These are phyloP conservation scores for Actenoides hombroni DNA, from an alignment of 2,113 vertebrate species.

Conservation along the genomic window DNA sequence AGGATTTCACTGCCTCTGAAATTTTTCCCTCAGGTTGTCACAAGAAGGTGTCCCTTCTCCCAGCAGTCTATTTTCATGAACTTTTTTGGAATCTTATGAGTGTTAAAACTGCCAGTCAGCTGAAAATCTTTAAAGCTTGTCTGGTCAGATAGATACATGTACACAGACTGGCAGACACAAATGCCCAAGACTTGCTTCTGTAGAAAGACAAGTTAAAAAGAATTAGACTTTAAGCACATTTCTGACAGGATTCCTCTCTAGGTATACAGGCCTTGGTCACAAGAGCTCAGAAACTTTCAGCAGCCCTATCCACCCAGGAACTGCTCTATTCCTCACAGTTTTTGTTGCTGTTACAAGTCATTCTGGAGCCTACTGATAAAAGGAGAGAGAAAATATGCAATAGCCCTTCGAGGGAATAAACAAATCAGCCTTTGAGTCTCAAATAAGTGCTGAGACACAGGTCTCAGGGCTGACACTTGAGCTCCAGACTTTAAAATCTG, in stretches of 20 bases:
- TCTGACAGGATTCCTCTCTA: slow-evolving; percentile 20
- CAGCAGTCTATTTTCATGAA: not conserved
- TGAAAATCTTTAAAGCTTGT: slow-evolving; percentile 4
- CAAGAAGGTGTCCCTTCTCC: not conserved
- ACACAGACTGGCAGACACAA: not conserved
- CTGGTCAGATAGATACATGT: not conserved
- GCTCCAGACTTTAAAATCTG: slow-evolving; percentile 43
- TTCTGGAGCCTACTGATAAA: slow-evolving; percentile 2
- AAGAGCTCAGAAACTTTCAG: not conserved
- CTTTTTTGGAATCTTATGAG: not conserved
- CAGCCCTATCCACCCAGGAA: not conserved
- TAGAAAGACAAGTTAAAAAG: not conserved
- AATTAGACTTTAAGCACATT: slow-evolving; percentile 15
- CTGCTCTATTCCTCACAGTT: not conserved
- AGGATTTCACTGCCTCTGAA: not conserved
- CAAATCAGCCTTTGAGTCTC: slow-evolving; percentile 6
- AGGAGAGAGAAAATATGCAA: not conserved
- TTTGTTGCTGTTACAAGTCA: not conserved
- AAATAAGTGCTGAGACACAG: slow-evolving; percentile 18
- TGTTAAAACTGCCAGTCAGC: slow-evolving; percentile 1
- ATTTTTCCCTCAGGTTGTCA: not conserved
- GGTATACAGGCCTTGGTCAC: not conserved
- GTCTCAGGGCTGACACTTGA: slow-evolving; percentile 51
- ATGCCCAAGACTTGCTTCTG: not conserved
- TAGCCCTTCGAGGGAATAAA: slow-evolving; percentile 47